These are phyloP conservation scores for Hypomecis punctinalis DNA, from an alignment of 2,888 invertebrate species.

Conservation along the genomic window DNA sequence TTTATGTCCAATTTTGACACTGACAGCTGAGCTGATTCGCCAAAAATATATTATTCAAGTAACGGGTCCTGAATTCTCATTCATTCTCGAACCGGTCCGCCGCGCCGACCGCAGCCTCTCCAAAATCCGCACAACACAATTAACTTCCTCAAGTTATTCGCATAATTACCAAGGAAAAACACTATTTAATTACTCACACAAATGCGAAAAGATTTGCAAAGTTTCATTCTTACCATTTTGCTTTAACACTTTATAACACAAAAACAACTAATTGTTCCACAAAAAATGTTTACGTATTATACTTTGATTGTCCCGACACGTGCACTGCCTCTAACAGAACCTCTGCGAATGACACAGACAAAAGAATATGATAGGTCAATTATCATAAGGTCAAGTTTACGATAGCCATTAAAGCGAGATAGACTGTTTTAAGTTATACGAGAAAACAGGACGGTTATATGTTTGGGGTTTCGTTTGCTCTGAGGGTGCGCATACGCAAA, in stretches of 20 bases:
- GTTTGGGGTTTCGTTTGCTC: slow-evolving; percentile 40
- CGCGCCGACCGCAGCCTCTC: slow-evolving; percentile 26
- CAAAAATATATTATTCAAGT: slow-evolving; percentile 4
- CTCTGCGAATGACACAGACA: slow-evolving; percentile 61
- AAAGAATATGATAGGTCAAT: slow-evolving; percentile 57
- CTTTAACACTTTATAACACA: slow-evolving; percentile 42
- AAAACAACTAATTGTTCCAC: slow-evolving; percentile 53
- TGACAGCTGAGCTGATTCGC: not conserved
- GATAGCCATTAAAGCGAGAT: slow-evolving; percentile 56
- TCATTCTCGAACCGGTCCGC: slow-evolving; percentile 26
- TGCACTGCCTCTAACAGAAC: slow-evolving; percentile 55
- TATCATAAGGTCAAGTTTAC: slow-evolving; percentile 76
- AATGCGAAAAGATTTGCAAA: slow-evolving; percentile 2
- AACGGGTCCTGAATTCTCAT: slow-evolving; percentile 19
- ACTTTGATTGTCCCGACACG: slow-evolving; percentile 41
- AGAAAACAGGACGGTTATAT: slow-evolving; percentile 51
- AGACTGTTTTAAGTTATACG: slow-evolving; percentile 19
- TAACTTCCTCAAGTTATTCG: slow-evolving; percentile 24
- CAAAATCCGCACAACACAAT: slow-evolving; percentile 25
- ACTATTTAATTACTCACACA: slow-evolving; percentile 24
- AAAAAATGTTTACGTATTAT: slow-evolving; percentile 43
- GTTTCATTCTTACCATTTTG: slow-evolving; percentile 38
- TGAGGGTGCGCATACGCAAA: slow-evolving; percentile 58
- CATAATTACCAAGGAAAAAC: slow-evolving; percentile 27
- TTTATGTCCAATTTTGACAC: not conserved